Conservation (phyloP, 2,797 vertebrate genomes). For the Micropoecilia bifurca region DNA sequence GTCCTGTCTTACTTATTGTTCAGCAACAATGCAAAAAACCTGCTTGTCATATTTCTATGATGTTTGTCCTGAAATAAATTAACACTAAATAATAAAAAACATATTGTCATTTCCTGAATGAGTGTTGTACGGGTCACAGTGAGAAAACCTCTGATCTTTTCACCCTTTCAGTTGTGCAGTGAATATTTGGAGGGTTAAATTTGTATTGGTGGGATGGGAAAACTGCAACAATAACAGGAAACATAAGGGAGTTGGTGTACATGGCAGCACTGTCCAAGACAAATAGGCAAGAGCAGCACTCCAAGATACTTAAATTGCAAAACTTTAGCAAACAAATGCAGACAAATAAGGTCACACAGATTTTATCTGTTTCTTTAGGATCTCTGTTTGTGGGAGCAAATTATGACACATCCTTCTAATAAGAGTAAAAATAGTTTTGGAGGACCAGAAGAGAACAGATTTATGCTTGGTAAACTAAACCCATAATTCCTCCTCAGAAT, state of each 20-base stretch:
- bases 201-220: constrained; percentile 60
- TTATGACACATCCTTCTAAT: constrained; percentile 24
- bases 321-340: constrained; percentile 61
- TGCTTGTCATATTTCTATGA: constrained; percentile 1
- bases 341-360: constrained; percentile 55
- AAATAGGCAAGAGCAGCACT: constrained; percentile 60
- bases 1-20: neutral
- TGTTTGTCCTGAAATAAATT: neutral
- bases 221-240: constrained; percentile 72
- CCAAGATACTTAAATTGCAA: constrained; percentile 46
- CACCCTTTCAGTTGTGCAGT: constrained; percentile 36
- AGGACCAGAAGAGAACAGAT: neutral
- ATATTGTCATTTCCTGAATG: constrained; percentile 37
- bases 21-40: neutral
- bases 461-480: constrained; percentile 17
- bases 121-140: constrained; percentile 29
- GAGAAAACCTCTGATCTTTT: constrained; percentile 45
- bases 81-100: constrained; percentile 2
- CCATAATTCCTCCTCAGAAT: constrained; percentile 28
- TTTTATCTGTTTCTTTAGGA: constrained; percentile 37
- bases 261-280: constrained; percentile 58
- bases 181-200: constrained; percentile 50
- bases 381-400: constrained; percentile 20
- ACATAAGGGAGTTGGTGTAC: constrained; percentile 65
- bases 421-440: constrained; percentile 20